phyloP scores from a whole-genome alignment of 2,888 invertebrate genomes.

The Heliconius ismenius region DNA sequence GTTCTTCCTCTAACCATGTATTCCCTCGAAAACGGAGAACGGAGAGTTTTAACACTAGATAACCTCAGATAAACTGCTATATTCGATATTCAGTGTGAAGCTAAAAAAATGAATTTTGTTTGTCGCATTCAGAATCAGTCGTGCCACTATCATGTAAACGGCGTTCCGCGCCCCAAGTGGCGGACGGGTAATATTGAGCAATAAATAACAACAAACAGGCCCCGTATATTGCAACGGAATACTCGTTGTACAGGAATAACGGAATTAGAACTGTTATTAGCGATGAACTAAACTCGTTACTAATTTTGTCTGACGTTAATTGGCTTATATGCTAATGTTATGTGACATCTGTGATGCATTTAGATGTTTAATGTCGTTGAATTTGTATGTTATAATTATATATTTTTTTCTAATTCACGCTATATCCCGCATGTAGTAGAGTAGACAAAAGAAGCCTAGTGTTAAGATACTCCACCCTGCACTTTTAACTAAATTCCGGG shows the following conservation, averaged over 20 bases:
- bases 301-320: conserved; percentile 39
- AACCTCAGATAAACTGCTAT: too few relatives aligned
- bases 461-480: background rate
- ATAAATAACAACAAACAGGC: conserved; percentile 49
- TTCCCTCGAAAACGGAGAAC: too few relatives aligned
- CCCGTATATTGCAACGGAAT: conserved; percentile 42
- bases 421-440: background rate
- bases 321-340: conserved; percentile 36
- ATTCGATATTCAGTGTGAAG: too few relatives aligned
- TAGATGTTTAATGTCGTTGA: background rate
- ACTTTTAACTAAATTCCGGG: background rate
- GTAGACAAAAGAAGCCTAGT: background rate
- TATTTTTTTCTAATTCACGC: background rate
- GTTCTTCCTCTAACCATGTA: too few relatives aligned
- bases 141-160: conserved; percentile 30
- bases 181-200: conserved; percentile 44
- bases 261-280: conserved; percentile 42
- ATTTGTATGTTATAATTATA: too few relatives aligned
- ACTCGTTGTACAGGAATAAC: conserved; percentile 35
- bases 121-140: background rate
- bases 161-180: conserved; percentile 42
- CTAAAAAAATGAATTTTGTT: too few relatives aligned
- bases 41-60: too few relatives aligned
- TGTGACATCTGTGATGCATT: conserved; percentile 29
- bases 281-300: conserved; percentile 38